These are phyloP conservation scores for Eospalax fontanierii DNA, from an alignment of 2,797 vertebrate species.

Conservation along the genomic window DNA sequence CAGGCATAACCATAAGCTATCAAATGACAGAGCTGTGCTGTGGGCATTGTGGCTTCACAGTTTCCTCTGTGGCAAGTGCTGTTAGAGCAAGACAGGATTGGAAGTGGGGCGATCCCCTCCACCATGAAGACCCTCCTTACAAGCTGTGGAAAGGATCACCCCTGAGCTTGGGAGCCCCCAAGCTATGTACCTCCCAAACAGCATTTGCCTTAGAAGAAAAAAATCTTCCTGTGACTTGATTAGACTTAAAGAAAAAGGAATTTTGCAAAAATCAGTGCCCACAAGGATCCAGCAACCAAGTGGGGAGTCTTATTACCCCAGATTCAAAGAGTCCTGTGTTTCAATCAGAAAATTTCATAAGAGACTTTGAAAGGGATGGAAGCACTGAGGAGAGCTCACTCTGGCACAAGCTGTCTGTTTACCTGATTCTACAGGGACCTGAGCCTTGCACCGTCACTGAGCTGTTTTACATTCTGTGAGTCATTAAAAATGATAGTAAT, in stretches of 20 bases:
- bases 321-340: neutral
- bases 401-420: neutral
- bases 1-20: neutral
- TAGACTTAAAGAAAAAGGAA: neutral
- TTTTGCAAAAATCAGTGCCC: neutral
- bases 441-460: neutral
- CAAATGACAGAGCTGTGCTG: neutral
- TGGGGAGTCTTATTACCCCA: neutral
- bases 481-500: neutral
- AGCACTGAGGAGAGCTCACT: neutral
- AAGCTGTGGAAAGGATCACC: neutral
- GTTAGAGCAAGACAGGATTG: neutral
- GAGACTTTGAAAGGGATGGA: conserved; percentile 24
- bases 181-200: neutral
- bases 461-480: neutral
- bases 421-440: neutral
- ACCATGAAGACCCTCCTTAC: neutral
- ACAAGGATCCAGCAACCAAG: neutral
- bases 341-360: conserved; percentile 41
- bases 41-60: neutral
- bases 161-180: neutral
- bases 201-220: neutral
- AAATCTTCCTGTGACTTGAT: neutral
- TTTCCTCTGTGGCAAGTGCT: neutral
- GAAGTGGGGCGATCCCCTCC: neutral